Conservation (phyloP, 1,140 invertebrate species). For the Drusus annulatus region DNA sequence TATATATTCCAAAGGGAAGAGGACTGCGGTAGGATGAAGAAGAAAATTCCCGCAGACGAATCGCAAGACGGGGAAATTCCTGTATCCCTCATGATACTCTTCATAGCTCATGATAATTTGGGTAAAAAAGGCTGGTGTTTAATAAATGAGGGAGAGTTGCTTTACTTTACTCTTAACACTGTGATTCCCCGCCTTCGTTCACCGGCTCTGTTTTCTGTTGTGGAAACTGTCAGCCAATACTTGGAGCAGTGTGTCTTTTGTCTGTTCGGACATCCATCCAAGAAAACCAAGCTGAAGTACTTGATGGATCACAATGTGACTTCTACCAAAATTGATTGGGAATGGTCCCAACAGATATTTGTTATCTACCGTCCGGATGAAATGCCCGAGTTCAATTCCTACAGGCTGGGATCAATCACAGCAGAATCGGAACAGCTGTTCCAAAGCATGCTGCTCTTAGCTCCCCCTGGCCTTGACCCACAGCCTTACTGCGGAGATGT, state of each 20-base stretch:
- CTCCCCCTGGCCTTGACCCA: conserved; percentile 80
- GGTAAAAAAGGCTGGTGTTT: conserved; percentile 85
- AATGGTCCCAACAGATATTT: conserved; percentile 83
- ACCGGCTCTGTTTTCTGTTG: conserved; percentile 70
- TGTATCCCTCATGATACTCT: conserved; percentile 83
- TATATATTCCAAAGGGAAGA: conserved; percentile 80
- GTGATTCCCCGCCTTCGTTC: conserved; percentile 78
- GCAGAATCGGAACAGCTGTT: conserved; percentile 85
- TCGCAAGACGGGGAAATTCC: conserved; percentile 77
- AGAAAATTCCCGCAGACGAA: conserved; percentile 63
- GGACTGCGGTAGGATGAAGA: conserved; percentile 65
- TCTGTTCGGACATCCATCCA: conserved; percentile 88
- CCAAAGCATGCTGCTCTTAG: conserved; percentile 80
- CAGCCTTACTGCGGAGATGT: conserved; percentile 74
- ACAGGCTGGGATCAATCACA: conserved; percentile 80
- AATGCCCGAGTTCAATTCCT: conserved; percentile 89
- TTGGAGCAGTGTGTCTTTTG: conserved; percentile 93
- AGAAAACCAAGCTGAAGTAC: conserved; percentile 80
- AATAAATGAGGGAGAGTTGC: conserved; percentile 80
- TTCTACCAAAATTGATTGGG: conserved; percentile 84
- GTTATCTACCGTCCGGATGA: conserved; percentile 86
- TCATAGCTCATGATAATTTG: conserved; percentile 89
- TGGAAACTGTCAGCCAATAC: conserved; percentile 78
- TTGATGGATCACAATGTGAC: conserved; percentile 85
- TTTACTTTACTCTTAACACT: conserved; percentile 84